A percentile compares a stretch with the other conserved stretches of the same genome.
These are phyloP conservation scores for Microhierax caerulescens DNA, from an alignment of 2,797 vertebrate genomes.

Conservation along the genomic window DNA sequence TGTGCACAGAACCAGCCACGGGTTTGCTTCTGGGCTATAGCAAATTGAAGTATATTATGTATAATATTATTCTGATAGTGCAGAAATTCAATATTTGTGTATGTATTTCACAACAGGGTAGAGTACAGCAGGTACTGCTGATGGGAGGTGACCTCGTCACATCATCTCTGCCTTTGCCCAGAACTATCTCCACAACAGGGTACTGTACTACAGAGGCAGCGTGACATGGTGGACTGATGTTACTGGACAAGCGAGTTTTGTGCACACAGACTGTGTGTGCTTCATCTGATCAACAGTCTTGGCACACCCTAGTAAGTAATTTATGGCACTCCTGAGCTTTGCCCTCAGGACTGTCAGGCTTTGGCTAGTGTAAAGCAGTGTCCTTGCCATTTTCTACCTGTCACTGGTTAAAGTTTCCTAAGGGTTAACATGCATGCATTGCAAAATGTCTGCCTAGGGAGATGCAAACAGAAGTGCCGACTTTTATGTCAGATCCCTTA, in stretches of 20 bases:
- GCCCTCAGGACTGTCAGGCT: background rate
- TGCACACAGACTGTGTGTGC: background rate
- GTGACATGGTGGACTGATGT: background rate
- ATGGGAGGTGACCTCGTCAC: background rate
- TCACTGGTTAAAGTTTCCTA: background rate
- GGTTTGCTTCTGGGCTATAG: background rate
- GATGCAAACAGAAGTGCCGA: background rate
- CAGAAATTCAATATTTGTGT: background rate
- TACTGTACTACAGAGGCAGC: background rate
- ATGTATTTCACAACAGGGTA: background rate
- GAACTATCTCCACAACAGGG: background rate
- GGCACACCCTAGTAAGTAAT: background rate
- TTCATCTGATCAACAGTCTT: background rate
- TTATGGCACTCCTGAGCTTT: background rate
- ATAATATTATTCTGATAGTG: background rate
- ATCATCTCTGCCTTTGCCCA: background rate
- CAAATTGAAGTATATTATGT: background rate
- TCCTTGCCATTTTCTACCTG: background rate
- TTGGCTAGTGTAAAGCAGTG: background rate
- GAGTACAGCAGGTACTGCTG: background rate
- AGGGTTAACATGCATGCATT: background rate
- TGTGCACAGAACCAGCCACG: background rate
- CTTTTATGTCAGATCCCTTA: background rate
- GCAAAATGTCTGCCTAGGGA: background rate
- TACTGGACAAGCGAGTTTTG: background rate